phyloP scores from a whole-genome alignment of 1,140 invertebrate species.

The Drosophila bifasciata region DNA sequence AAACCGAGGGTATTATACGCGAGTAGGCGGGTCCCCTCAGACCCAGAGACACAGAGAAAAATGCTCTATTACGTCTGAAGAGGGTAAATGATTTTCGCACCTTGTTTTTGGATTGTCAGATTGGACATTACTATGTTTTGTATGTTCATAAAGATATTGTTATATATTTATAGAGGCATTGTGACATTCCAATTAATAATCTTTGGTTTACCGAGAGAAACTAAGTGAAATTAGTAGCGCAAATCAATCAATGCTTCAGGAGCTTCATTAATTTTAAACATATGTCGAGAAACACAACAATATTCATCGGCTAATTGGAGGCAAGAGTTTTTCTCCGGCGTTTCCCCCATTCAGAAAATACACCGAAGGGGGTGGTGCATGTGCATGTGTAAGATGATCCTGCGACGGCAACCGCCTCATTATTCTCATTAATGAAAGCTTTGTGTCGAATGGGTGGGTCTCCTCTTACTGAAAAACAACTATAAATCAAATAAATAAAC shows the following conservation, averaged over 20 bases:
- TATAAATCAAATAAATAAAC: conserved; percentile 54
- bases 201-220: neutral
- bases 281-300: conserved; percentile 52
- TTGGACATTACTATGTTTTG: conserved; percentile 16
- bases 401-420: conserved; percentile 33
- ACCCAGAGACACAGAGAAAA: neutral
- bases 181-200: conserved; percentile 47
- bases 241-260: conserved; percentile 60
- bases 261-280: conserved; percentile 54
- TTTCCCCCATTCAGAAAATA: conserved; percentile 12
- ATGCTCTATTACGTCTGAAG: conserved; percentile 34
- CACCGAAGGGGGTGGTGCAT: conserved; percentile 14
- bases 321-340: conserved; percentile 6
- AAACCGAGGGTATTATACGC: conserved; percentile 47
- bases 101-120: conserved; percentile 33
- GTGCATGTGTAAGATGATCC: conserved; percentile 29
- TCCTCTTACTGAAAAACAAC: conserved; percentile 26
- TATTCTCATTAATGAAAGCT: conserved; percentile 74
- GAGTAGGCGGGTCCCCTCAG: conserved; percentile 7
- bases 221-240: conserved; percentile 37
- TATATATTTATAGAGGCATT: conserved; percentile 26
- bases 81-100: conserved; percentile 72
- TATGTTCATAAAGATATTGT: conserved; percentile 19
- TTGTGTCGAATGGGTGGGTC: conserved; percentile 4
- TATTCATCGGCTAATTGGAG: conserved; percentile 66